Evolutionary conservation across 2,113 vertebrate species (phyloP), one percentile per base, ranked within the genome.

Genomic region (Apaloderma vittatum): DNA sequence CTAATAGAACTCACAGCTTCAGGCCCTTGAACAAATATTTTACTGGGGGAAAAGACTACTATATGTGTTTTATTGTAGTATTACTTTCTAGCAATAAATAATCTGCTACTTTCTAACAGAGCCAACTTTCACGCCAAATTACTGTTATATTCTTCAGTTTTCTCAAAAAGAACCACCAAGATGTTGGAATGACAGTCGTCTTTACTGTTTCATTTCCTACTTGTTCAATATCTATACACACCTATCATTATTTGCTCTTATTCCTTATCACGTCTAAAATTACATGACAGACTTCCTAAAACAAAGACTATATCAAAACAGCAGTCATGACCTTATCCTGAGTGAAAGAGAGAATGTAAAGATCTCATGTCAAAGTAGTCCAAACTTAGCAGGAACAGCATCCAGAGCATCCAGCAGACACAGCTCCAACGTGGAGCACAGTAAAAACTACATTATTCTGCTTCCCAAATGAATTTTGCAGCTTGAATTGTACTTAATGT

Each of bases 61-160:
- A 6, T 55, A 45, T 46, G 12, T 2, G 0, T 75, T 91, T 68
- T 70, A 71, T 9, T 36, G 20, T 29, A 81, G 19, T 67, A 77
- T 36, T 45, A 18, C 40, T 90, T 93, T 73, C 59, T 11, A 62
- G 61, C 15, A 76, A 68, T 71, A 86, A 80, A 58, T 49, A 83
- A 84, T 67, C 57, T 77, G 9, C 61, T 75, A 15, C 68, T 83
- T 90, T 79, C 67, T 80, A 90, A 70, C 29, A 88, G 58, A 88
- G 86, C n/a, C 14, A 76, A 51, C 20, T 77, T 88, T 86, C 58
- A 55, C 34, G 32, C 75, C 7, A 92, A 88, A 93, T 91, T 90
- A 68, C 54, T 87, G 15, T 40, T 48, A 57, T 37, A 74, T 59
- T 90, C 55, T 82, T 74, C 83, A 80, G 37, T 90, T 93, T 93